Conservation (phyloP, 2,113 vertebrate species). For the Gallinago paraguaiae region DNA sequence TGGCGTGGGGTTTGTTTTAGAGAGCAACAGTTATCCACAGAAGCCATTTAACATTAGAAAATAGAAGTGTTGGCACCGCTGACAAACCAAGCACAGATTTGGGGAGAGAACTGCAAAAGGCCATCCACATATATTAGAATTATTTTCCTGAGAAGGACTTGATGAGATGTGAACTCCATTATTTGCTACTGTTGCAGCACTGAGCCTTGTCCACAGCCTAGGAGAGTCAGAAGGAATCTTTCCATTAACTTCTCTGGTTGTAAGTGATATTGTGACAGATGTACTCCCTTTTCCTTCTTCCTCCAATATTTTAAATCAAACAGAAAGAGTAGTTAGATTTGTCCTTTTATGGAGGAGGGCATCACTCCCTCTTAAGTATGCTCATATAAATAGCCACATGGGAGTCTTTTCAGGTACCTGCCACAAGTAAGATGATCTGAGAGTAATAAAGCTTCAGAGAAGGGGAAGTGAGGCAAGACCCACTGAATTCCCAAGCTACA, state of each 20-base stretch:
- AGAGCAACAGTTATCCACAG: background rate
- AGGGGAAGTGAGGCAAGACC: background rate
- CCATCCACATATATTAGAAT: background rate
- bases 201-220: conserved; percentile 27
- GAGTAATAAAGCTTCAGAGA: background rate
- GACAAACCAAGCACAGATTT: background rate
- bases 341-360: background rate
- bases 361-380: background rate
- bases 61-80: background rate
- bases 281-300: conserved; percentile 1
- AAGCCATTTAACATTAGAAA: background rate
- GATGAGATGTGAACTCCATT: conserved; percentile 31
- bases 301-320: conserved; percentile 20
- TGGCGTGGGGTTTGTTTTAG: background rate
- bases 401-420: background rate
- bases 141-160: background rate
- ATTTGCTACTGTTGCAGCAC: conserved; percentile 15
- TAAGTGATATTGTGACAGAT: conserved; percentile 39
- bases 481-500: background rate
- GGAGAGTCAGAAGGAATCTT: conserved; percentile 38
- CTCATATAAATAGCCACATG: background rate
- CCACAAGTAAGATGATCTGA: background rate
- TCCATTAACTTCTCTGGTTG: conserved; percentile 45
- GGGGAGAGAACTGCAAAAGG: background rate
- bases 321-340: background rate